Conservation (phyloP, 2,113 vertebrate species). For the Corydoras maculifer region DNA sequence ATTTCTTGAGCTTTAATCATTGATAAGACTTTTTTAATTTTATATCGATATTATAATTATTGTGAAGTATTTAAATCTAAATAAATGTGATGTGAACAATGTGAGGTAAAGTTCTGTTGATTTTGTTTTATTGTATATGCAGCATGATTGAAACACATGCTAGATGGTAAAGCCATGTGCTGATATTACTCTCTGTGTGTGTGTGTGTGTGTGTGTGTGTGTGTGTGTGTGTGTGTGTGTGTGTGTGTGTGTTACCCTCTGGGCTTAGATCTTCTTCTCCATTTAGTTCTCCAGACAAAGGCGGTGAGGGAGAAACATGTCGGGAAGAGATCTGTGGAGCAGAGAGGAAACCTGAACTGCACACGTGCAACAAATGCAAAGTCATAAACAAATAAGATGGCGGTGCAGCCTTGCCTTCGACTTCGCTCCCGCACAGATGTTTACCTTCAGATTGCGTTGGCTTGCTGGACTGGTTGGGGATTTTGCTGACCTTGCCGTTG, state of each 20-base stretch:
- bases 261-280: constrained; percentile 67
- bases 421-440: constrained; percentile 9
- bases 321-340: constrained; percentile 67
- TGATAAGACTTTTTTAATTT: too few relatives aligned
- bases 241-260: constrained; percentile 67
- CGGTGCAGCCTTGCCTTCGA: background rate
- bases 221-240: background rate
- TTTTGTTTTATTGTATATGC: too few relatives aligned
- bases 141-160: too few relatives aligned
- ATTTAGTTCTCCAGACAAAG: constrained; percentile 64
- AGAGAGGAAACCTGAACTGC: background rate
- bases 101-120: too few relatives aligned
- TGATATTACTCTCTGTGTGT: background rate
- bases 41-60: too few relatives aligned
- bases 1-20: background rate
- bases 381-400: background rate
- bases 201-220: background rate
- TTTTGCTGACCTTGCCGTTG: constrained; percentile 75
- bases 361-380: constrained; percentile 4
- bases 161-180: too few relatives aligned
- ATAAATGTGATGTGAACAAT: too few relatives aligned
- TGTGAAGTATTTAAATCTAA: too few relatives aligned
- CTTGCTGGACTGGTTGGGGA: constrained; percentile 84
- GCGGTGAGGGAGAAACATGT: constrained; percentile 66
- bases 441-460: constrained; percentile 79